These are phyloP conservation scores for Aythya fuligula DNA, from an alignment of 2,797 vertebrate genomes.

Conservation along the genomic window DNA sequence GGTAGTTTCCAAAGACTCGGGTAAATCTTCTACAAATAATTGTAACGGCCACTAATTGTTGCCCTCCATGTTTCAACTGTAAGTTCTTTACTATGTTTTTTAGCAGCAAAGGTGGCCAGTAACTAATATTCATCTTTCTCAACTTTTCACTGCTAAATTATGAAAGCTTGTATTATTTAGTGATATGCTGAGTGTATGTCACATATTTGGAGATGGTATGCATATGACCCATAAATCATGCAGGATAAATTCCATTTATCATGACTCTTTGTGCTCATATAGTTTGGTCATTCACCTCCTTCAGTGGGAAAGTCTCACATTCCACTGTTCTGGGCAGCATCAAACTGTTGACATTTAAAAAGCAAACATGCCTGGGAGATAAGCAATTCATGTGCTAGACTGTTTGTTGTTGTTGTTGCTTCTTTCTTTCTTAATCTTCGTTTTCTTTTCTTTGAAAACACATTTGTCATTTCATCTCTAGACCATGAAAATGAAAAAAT, in stretches of 20 bases:
- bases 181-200: background rate
- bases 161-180: background rate
- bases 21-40: background rate
- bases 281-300: background rate
- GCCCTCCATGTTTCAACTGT: background rate
- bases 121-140: background rate
- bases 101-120: background rate
- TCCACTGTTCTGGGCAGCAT: background rate
- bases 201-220: background rate
- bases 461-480: background rate
- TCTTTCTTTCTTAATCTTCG: background rate
- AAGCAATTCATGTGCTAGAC: background rate
- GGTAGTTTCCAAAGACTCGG: background rate
- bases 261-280: background rate
- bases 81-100: background rate
- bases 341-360: background rate
- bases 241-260: background rate
- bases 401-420: background rate
- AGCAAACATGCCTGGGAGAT: background rate
- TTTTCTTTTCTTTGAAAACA: background rate
- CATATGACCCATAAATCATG: background rate
- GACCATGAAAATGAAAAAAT: background rate
- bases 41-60: background rate
- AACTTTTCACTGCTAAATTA: background rate
- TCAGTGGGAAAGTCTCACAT: background rate